These are phyloP conservation scores for Oncorhynchus gorbuscha DNA, from an alignment of 2,113 vertebrate species.

Conservation along the genomic window DNA sequence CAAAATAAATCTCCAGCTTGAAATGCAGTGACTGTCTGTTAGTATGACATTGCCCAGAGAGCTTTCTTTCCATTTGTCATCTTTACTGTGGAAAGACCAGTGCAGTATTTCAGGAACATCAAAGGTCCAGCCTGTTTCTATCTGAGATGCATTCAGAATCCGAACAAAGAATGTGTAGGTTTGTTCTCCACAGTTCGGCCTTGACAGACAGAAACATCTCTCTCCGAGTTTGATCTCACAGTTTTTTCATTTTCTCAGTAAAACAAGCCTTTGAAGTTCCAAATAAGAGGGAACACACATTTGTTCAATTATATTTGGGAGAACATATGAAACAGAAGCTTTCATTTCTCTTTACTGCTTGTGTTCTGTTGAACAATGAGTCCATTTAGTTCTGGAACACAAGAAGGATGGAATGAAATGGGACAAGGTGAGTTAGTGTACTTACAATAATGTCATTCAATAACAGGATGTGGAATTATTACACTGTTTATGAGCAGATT, in stretches of 20 bases:
- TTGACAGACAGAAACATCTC: slow-evolving; percentile 48
- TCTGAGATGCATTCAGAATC: slow-evolving; percentile 37
- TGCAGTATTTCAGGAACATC: slow-evolving; percentile 52
- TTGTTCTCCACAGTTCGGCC: slow-evolving; percentile 27
- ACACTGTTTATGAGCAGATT: slow-evolving; percentile 37
- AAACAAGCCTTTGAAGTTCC: slow-evolving; percentile 42
- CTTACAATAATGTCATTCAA: slow-evolving; percentile 43
- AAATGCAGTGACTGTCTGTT: slow-evolving; percentile 53
- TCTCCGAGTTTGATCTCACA: slow-evolving; percentile 55
- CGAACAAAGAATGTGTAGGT: slow-evolving; percentile 27
- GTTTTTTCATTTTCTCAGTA: slow-evolving; percentile 49
- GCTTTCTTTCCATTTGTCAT: slow-evolving; percentile 47
- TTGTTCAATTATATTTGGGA: slow-evolving; percentile 59
- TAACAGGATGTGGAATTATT: slow-evolving; percentile 35
- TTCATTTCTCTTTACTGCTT: slow-evolving; percentile 39
- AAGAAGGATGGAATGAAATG: slow-evolving; percentile 17
- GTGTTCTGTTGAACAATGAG: slow-evolving; percentile 63
- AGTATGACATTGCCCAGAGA: slow-evolving; percentile 50
- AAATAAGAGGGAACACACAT: slow-evolving; percentile 53
- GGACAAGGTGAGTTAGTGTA: slow-evolving; percentile 43
- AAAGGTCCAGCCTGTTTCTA: slow-evolving; percentile 42
- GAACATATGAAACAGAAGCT: slow-evolving; percentile 67
- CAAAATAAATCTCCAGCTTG: slow-evolving; percentile 33
- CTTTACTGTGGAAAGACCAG: slow-evolving; percentile 44
- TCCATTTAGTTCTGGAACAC: slow-evolving; percentile 52